phyloP scores from a whole-genome alignment of 2,888 invertebrate species.

The Aphidius colemani region DNA sequence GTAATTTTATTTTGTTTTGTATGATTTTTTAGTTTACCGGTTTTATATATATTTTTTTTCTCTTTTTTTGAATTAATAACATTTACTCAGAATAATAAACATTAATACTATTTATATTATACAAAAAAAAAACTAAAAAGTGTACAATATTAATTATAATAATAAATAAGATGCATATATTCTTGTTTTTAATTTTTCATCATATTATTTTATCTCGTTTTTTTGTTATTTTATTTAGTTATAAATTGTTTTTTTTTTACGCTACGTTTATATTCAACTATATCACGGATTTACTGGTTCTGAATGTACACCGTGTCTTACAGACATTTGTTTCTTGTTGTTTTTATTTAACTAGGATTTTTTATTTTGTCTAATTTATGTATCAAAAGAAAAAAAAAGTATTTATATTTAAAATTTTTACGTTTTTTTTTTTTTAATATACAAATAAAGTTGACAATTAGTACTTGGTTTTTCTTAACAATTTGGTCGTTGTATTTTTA shows the following conservation, averaged over 20 bases:
- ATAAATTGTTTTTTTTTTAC: conserved; percentile 33
- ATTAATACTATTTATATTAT: conserved; percentile 11
- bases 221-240: background rate
- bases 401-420: background rate
- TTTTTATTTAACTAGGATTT: background rate
- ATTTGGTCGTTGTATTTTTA: conserved; percentile 21
- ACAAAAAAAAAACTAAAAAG: conserved; percentile 46
- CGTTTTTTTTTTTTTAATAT: conserved; percentile 5
- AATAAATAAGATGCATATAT: conserved; percentile 51
- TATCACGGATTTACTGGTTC: conserved; percentile 55
- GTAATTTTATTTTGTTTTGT: too few relatives aligned
- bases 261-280: conserved; percentile 44
- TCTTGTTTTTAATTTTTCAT: conserved; percentile 31
- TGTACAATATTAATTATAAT: conserved; percentile 45
- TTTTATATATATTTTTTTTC: background rate
- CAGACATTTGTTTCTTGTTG: conserved; percentile 19
- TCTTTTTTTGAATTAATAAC: background rate
- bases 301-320: conserved; percentile 40
- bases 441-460: conserved; percentile 18
- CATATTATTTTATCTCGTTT: background rate
- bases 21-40: too few relatives aligned
- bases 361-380: background rate
- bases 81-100: background rate
- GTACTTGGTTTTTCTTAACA: conserved; percentile 17
- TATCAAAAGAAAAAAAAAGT: background rate